Conservation (phyloP, 2,113 vertebrate genomes). For the Emydura subglobosa region DNA sequence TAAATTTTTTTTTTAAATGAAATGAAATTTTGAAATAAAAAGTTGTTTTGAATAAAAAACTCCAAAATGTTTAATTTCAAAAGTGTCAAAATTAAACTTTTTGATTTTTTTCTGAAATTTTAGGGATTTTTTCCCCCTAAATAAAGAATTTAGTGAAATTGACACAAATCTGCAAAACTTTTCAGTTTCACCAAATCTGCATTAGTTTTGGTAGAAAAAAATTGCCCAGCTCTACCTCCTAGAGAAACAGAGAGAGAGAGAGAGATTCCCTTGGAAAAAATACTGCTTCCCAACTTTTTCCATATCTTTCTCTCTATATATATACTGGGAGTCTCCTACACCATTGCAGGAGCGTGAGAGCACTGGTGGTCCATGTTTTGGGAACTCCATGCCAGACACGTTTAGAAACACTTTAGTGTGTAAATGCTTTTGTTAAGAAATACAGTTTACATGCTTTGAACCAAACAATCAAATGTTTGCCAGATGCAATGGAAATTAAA, state of each 20-base stretch:
- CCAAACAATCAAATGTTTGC: neutral
- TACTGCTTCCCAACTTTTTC: neutral
- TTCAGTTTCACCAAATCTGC: neutral
- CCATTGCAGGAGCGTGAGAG: neutral
- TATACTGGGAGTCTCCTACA: neutral
- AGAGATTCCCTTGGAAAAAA: neutral
- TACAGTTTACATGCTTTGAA: neutral
- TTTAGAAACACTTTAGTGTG: neutral
- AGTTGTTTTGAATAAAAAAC: neutral
- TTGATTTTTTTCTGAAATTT: too few relatives aligned
- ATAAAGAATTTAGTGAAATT: neutral
- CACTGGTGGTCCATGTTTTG: neutral
- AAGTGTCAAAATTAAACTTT: neutral
- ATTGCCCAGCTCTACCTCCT: neutral
- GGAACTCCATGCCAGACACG: neutral
- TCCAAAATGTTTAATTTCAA: neutral
- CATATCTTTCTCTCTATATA: neutral
- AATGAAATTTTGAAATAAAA: neutral
- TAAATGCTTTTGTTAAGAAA: slow-evolving; percentile 5
- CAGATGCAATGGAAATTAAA: neutral
- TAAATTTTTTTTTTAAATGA: neutral
- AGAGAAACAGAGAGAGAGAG: neutral
- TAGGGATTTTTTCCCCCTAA: neutral
- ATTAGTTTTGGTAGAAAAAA: neutral
- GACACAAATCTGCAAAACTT: neutral